Percentiles rank a stretch among this genome's conserved stretches.
phyloP scores from a whole-genome alignment of 2,888 invertebrate genomes.

The Stenoptilia bipunctidactyla region DNA sequence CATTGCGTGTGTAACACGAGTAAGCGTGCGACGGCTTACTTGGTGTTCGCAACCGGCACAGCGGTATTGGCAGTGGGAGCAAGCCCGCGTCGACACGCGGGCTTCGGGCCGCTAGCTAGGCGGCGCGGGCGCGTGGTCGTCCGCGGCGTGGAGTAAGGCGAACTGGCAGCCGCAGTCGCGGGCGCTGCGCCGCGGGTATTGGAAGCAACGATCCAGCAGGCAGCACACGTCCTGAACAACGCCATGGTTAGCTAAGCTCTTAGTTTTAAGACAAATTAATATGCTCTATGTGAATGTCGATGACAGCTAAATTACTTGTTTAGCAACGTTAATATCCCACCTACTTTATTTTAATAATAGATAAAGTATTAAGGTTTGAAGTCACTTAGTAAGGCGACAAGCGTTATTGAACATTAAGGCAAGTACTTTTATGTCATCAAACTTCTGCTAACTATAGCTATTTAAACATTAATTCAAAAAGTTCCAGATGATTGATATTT shows the following conservation, averaged over 20 bases:
- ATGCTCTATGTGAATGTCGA: too few relatives aligned
- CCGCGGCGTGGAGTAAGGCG: constrained; percentile 88
- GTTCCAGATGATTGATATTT: too few relatives aligned
- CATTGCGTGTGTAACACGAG: constrained; percentile 8
- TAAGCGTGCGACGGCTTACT: constrained; percentile 58
- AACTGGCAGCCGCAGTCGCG: constrained; percentile 93
- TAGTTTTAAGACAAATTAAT: too few relatives aligned
- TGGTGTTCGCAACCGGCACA: constrained; percentile 63
- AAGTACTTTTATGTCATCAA: too few relatives aligned
- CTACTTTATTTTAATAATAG: too few relatives aligned
- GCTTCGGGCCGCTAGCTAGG: constrained; percentile 72
- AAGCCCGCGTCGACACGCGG: constrained; percentile 61
- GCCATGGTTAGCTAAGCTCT: not conserved
- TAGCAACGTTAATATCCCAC: too few relatives aligned
- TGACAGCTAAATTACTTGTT: too few relatives aligned
- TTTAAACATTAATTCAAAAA: too few relatives aligned
- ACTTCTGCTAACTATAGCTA: too few relatives aligned
- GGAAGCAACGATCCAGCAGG: constrained; percentile 90
- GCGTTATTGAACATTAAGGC: too few relatives aligned
- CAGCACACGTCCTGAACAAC: constrained; percentile 84
- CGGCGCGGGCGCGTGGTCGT: constrained; percentile 61
- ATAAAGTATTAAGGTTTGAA: too few relatives aligned
- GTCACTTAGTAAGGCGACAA: too few relatives aligned
- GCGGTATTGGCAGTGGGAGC: constrained; percentile 60
- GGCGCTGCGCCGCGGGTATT: constrained; percentile 82